Percentiles rank a stretch among this genome's conserved stretches.
phyloP scores from a whole-genome alignment of 1,140 invertebrate genomes.

The Temnothorax curvispinosus region DNA sequence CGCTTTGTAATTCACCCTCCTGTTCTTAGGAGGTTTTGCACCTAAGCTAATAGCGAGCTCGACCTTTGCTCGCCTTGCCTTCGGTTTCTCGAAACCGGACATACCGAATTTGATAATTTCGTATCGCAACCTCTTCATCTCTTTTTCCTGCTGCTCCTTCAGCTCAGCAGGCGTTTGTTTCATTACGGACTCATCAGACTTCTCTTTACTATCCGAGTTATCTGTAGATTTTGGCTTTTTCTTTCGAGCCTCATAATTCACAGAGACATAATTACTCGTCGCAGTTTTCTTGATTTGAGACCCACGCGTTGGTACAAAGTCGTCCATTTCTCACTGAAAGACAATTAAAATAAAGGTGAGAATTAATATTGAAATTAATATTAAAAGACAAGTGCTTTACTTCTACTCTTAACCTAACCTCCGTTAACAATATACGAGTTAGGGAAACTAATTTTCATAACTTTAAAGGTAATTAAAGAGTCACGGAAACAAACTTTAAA shows the following conservation, averaged over 20 bases:
- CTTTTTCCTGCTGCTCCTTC: slow-evolving; percentile 82
- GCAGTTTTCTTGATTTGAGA: slow-evolving; percentile 84
- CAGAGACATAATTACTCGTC: slow-evolving; percentile 82
- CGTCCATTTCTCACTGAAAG: slow-evolving; percentile 72
- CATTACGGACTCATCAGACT: background rate
- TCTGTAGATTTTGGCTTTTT: slow-evolving; percentile 79
- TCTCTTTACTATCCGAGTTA: background rate
- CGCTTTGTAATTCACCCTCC: slow-evolving; percentile 87
- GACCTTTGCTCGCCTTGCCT: slow-evolving; percentile 87
- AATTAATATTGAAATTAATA: background rate
- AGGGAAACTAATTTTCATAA: background rate
- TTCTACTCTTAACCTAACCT: background rate
- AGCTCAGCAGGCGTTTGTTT: slow-evolving; percentile 50
- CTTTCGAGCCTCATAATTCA: slow-evolving; percentile 85
- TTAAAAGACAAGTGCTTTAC: background rate
- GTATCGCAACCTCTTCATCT: slow-evolving; percentile 87
- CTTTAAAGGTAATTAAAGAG: background rate
- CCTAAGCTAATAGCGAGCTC: slow-evolving; percentile 88
- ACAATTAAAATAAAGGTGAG: background rate
- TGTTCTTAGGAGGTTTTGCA: slow-evolving; percentile 87
- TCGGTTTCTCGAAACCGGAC: slow-evolving; percentile 86
- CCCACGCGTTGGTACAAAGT: slow-evolving; percentile 86
- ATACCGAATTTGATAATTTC: slow-evolving; percentile 90
- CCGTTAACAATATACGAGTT: background rate
- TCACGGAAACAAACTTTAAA: background rate